These are phyloP conservation scores for Saimiri boliviensis DNA, from an alignment of 2,113 vertebrate genomes.

Conservation along the genomic window DNA sequence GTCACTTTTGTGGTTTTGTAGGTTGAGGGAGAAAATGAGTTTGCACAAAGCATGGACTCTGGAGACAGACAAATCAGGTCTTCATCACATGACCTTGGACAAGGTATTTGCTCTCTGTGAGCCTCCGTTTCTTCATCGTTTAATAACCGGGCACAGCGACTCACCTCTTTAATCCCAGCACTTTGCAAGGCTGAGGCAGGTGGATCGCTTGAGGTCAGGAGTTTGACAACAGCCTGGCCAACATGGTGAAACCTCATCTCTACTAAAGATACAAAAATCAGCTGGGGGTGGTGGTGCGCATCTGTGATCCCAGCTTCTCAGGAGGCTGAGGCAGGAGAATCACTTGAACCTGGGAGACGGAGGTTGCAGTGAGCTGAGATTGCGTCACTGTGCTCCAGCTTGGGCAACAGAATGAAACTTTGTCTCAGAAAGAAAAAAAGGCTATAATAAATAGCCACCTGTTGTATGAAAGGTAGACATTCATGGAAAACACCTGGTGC, in stretches of 20 bases:
- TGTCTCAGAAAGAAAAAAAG: background rate
- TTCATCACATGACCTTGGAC: background rate
- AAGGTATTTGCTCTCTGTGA: background rate
- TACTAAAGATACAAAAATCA: background rate
- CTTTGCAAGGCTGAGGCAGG: background rate
- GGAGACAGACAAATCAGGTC: background rate
- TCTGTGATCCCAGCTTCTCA: background rate
- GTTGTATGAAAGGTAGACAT: background rate
- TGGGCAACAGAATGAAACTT: background rate
- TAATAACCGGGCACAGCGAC: background rate
- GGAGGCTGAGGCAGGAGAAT: background rate
- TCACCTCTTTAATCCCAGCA: background rate
- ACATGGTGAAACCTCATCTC: background rate
- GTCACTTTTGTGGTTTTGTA: background rate
- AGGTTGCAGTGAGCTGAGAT: background rate
- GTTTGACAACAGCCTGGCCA: background rate
- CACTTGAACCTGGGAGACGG: rapidly evolving
- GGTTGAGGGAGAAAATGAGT: background rate
- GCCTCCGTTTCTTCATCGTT: background rate
- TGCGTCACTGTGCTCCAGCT: background rate
- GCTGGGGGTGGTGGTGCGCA: too few relatives aligned
- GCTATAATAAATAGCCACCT: background rate
- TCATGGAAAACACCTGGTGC: background rate
- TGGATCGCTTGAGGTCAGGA: background rate
- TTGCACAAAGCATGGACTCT: background rate